Percentiles rank a stretch among this genome's conserved stretches.
Conservation (phyloP, 2,113 vertebrate species). For the Apaloderma vittatum region DNA sequence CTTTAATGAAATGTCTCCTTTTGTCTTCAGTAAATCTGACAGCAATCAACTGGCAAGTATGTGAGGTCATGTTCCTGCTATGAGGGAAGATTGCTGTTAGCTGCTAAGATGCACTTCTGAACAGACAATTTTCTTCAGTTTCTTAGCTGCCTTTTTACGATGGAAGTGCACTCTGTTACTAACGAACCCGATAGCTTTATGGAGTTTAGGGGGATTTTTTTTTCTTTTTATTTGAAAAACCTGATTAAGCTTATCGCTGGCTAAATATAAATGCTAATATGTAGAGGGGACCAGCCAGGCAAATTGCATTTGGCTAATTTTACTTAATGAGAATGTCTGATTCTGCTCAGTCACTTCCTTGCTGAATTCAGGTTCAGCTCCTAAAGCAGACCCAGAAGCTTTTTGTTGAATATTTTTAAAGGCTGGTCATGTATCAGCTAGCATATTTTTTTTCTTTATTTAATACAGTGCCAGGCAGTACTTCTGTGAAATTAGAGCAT, state of each 20-base stretch:
- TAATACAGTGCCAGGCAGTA: neutral
- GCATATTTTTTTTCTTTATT: neutral
- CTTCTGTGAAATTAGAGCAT: neutral
- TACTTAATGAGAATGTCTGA: conserved; percentile 46
- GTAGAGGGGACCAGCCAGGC: neutral
- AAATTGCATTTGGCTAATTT: conserved; percentile 51
- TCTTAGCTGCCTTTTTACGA: neutral
- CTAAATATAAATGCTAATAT: conserved; percentile 11
- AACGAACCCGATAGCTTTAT: neutral
- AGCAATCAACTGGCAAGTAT: neutral
- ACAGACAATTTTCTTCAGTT: conserved; percentile 7
- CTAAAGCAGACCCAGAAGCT: conserved; percentile 15
- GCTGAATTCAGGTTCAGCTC: neutral
- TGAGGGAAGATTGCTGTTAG: neutral
- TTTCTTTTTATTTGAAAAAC: neutral
- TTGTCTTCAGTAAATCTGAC: conserved; percentile 1
- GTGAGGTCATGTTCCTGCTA: neutral
- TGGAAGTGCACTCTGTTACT: neutral
- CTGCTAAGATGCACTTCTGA: neutral
- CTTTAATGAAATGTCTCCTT: conserved; percentile 19
- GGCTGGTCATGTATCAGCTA: neutral
- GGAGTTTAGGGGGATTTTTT: neutral
- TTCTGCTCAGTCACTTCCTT: conserved; percentile 20
- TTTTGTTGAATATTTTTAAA: conserved; percentile 11
- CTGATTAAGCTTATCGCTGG: neutral